Evolutionary conservation across 1,140 invertebrate genomes (phyloP), one percentile per base, ranked within the genome.

Genomic region (Euglossa dilemma): DNA sequence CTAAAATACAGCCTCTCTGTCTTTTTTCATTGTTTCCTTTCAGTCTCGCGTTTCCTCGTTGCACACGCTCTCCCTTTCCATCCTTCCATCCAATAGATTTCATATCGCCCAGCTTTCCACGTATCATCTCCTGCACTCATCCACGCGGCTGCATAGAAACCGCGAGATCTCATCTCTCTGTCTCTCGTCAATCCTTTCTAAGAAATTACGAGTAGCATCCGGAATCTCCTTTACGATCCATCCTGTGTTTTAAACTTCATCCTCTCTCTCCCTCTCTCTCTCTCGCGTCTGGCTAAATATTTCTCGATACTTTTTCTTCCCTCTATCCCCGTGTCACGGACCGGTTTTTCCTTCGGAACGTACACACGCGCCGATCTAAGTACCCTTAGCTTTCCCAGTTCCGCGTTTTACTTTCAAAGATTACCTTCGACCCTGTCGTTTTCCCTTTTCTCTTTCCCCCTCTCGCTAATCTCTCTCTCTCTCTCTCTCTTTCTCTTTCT

Each of bases 21-120:
- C 57, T 50, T 71, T 79, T 52, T 54, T 36, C 36, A 20, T 72
- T 71, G 59, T 83, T 79, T 64, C 50, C 47, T 78, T 59, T 79
- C 67, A 28, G 43, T 28, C 28, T 36, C 18, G 74, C 64, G 52
- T 66, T 80, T 71, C 25, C 73, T 23, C 25, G 11, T 16, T 56
- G 36, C 16, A 71, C 79, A 28, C 59, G 23, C 20, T 59, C 66
- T 45, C 28, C 54, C 45, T 70, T 57, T 45, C 45, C 45, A 56
- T 47, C 63, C 28, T 64, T 54, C 57, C 56, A 28, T 63, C 56
- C 75, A 64, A 71, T 64, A 52, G 54, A 76, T 63, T 50, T 45
- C 61, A 79, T 83, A 67, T 77, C 63, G 28, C 78, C 5, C 12
- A 52, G 25, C 77, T n/a, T 4, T 20, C 45, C 25, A 36, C 78